A percentile compares a stretch with the other conserved stretches of the same genome.
Evolutionary conservation across 1,140 invertebrate genomes (phyloP).

Genomic region (Tetragonula clypearis): DNA sequence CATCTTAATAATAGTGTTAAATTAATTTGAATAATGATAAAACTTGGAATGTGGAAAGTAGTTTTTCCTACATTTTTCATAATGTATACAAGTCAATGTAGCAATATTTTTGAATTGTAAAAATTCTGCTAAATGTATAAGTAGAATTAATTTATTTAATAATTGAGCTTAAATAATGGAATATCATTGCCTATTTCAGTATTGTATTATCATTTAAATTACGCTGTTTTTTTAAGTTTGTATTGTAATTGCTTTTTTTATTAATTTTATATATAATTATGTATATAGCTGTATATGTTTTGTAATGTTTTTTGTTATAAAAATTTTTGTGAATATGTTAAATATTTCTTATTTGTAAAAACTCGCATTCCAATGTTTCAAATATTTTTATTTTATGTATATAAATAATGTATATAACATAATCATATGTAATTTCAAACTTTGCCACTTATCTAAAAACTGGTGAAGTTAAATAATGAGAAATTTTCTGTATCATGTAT

Average conservation of each 20-base stretch:
- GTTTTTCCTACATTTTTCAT: slow-evolving; percentile 25
- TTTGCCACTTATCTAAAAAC: slow-evolving; percentile 55
- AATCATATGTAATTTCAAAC: slow-evolving; percentile 50
- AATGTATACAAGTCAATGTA: not conserved
- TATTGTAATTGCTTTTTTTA: slow-evolving; percentile 33
- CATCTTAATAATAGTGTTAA: slow-evolving; percentile 32
- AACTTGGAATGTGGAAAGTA: not conserved
- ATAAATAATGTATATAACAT: slow-evolving; percentile 60
- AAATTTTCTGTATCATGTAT: slow-evolving; percentile 56
- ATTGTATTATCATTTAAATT: slow-evolving; percentile 27
- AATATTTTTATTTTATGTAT: slow-evolving; percentile 57
- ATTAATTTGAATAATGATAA: slow-evolving; percentile 34
- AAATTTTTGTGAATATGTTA: slow-evolving; percentile 29
- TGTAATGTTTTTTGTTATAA: slow-evolving; percentile 40
- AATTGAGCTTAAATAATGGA: slow-evolving; percentile 23
- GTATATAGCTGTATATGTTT: slow-evolving; percentile 38
- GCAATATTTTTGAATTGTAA: slow-evolving; percentile 3
- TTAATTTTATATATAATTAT: slow-evolving; percentile 25
- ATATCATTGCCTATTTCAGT: slow-evolving; percentile 34
- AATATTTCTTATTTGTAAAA: slow-evolving; percentile 46
- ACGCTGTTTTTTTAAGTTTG: slow-evolving; percentile 30
- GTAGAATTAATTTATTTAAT: slow-evolving; percentile 50
- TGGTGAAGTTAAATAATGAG: slow-evolving; percentile 43
- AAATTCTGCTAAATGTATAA: not conserved
- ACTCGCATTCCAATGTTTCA: slow-evolving; percentile 51